phyloP scores from a whole-genome alignment of 2,888 invertebrate genomes.

The Aspidapion aeneum region DNA sequence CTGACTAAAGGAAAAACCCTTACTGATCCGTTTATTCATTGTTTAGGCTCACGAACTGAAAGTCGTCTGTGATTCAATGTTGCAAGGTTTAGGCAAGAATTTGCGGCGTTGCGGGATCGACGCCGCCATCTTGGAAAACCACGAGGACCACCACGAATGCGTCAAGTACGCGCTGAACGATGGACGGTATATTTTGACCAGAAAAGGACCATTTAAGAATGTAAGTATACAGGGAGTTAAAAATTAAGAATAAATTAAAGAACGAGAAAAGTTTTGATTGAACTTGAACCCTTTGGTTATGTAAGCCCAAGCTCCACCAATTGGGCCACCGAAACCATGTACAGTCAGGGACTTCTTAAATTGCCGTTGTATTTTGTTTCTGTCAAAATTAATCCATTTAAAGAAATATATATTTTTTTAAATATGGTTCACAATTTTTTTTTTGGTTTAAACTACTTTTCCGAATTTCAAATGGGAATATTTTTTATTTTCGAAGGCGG shows the following conservation, averaged over 20 bases:
- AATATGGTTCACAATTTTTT: too few species aligned
- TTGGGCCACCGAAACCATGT: too few species aligned
- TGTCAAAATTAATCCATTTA: background rate
- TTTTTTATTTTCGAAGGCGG: too few species aligned
- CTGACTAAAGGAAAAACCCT: too few species aligned
- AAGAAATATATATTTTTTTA: too few species aligned
- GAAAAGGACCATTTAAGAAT: conserved; percentile 48
- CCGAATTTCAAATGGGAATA: too few species aligned
- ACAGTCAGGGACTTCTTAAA: too few species aligned
- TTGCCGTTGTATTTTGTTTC: too few species aligned
- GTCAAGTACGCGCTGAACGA: conserved; percentile 52
- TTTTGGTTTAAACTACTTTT: too few species aligned
- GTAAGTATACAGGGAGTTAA: conserved; percentile 44
- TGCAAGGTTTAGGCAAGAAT: conserved; percentile 57
- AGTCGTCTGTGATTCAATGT: conserved; percentile 60
- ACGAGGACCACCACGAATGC: conserved; percentile 52
- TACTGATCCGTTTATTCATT: background rate
- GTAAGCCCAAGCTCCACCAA: too few species aligned
- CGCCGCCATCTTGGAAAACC: conserved; percentile 51
- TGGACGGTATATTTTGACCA: conserved; percentile 55
- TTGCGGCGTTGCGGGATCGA: conserved; percentile 63
- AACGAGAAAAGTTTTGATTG: background rate
- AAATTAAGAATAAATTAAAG: background rate
- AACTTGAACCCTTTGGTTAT: background rate
- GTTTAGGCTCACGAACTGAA: conserved; percentile 39